phyloP scores from a whole-genome alignment of 2,888 invertebrate species.

The Drosophila robusta region DNA sequence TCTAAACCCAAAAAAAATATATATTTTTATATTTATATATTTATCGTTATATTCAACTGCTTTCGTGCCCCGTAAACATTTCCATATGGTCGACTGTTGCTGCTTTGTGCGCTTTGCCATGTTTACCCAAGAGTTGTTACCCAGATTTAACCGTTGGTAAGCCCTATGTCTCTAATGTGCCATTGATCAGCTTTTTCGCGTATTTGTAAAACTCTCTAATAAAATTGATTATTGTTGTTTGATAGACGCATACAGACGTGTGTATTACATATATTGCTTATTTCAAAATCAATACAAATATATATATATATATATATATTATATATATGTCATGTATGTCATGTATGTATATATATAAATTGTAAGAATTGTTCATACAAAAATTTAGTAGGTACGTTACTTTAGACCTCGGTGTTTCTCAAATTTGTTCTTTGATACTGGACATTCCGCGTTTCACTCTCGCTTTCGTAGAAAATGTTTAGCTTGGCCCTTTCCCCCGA shows the following conservation, averaged over 20 bases:
- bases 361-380: conserved; percentile 82
- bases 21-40: neutral
- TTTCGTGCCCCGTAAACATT: conserved; percentile 30
- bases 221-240: conserved; percentile 79
- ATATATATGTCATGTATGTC: conserved; percentile 66
- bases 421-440: conserved; percentile 68
- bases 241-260: conserved; percentile 71
- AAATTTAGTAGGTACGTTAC: conserved; percentile 82
- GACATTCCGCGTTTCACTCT: conserved; percentile 70
- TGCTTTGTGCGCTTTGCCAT: conserved; percentile 61
- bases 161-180: conserved; percentile 2
- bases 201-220: conserved; percentile 73
- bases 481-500: conserved; percentile 35
- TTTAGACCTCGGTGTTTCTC: conserved; percentile 82
- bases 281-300: conserved; percentile 83
- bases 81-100: conserved; percentile 59
- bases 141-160: neutral
- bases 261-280: conserved; percentile 82
- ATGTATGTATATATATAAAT: conserved; percentile 70
- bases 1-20: conserved; percentile 3
- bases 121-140: conserved; percentile 5
- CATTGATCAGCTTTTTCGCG: conserved; percentile 30
- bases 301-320: conserved; percentile 74
- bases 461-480: conserved; percentile 69
- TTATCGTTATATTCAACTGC: conserved; percentile 17